These are phyloP conservation scores for Lepus timidus DNA, from an alignment of 2,113 vertebrate species.

Conservation along the genomic window DNA sequence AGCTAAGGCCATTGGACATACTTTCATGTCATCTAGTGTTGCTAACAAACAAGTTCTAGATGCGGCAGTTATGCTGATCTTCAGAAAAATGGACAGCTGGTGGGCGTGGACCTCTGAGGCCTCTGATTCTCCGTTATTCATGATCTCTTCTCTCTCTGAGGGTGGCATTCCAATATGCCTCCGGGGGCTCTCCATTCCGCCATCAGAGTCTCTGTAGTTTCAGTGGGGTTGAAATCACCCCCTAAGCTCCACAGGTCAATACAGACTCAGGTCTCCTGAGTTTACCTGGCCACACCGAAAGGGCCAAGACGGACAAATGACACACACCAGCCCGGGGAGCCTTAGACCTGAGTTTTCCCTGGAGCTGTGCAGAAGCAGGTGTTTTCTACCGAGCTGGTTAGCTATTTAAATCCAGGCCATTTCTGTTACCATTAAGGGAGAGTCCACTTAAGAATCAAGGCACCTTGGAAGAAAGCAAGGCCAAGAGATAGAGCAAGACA, in stretches of 20 bases:
- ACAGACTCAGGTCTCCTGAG: background rate
- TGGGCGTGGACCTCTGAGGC: background rate
- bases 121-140: background rate
- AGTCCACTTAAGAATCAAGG: background rate
- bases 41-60: conserved; percentile 43
- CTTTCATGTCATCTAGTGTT: background rate
- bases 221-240: background rate
- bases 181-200: background rate
- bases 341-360: background rate
- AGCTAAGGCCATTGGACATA: background rate
- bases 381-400: background rate
- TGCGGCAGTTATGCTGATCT: background rate
- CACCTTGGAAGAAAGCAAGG: background rate
- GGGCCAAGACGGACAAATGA: background rate
- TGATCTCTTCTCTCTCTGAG: background rate
- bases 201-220: background rate
- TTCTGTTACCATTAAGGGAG: background rate
- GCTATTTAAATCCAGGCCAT: background rate
- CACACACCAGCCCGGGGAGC: background rate
- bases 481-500: background rate
- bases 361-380: background rate
- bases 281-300: background rate
- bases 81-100: conserved; percentile 4
- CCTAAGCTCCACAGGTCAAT: background rate
- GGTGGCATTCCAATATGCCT: background rate